Conservation (phyloP, 2,888 invertebrate genomes). For the Diplolepis rosae region DNA sequence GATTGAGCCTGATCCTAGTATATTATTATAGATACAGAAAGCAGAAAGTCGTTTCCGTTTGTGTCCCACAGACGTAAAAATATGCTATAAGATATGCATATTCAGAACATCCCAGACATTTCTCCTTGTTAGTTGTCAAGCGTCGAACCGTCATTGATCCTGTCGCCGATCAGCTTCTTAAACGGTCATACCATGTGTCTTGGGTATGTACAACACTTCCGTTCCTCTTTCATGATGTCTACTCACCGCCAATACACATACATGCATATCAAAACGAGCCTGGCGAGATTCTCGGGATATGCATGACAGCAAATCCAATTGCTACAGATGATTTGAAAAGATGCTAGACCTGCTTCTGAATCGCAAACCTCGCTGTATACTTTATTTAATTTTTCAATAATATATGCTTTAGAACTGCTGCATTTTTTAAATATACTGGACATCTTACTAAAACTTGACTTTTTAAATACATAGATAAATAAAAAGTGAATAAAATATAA, state of each 20-base stretch:
- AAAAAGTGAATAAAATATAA: background rate
- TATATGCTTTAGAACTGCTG: too few species aligned
- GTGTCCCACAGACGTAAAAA: background rate
- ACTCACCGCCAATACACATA: background rate
- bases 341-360: background rate
- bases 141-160: slow-evolving; percentile 21
- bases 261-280: slow-evolving; percentile 10
- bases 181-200: slow-evolving; percentile 19
- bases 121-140: slow-evolving; percentile 32
- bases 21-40: background rate
- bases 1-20: background rate
- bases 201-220: background rate
- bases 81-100: background rate
- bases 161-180: slow-evolving; percentile 34
- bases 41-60: slow-evolving; percentile 1
- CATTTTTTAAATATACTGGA: too few species aligned
- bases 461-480: too few species aligned
- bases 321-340: background rate
- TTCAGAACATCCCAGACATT: slow-evolving; percentile 3
- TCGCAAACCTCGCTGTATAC: too few species aligned
- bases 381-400: too few species aligned
- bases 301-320: slow-evolving; percentile 3
- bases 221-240: background rate
- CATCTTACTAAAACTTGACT: too few species aligned
- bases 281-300: slow-evolving; percentile 34